Evolutionary conservation across 2,888 invertebrate species (phyloP), one percentile per base, ranked within the genome.

Genomic region (Epistrophella euchroma): DNA sequence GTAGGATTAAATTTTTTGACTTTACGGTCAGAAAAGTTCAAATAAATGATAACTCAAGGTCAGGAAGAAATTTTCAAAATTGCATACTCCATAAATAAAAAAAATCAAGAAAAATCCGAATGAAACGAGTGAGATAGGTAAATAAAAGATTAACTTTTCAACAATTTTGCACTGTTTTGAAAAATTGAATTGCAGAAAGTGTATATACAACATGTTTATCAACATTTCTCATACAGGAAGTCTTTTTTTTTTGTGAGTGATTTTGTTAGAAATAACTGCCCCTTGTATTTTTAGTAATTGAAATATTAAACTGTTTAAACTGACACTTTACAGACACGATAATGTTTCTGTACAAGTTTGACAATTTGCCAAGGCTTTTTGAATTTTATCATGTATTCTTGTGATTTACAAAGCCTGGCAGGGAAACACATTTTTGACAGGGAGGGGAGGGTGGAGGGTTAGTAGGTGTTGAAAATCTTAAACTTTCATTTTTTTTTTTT

Each of bases 41-140:
- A 32, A 9, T 28, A 66, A 66, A 3, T 77, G 73, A 74, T 74
- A 71, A 50, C 37, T 64, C 68, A 73, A 78, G 80, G 74, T 79
- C 32, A 62, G 45, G 43, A 17, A 56, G 32, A 47, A 17, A 68
- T 52, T 52, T 68, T 68, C 2, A 2, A 11, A 52, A 37, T 35
- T 50, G 50, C 64, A 47, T 50, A 15, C 7, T 15, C 17, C 28
- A 28, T 17, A 25, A 37, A 25, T 10, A 37, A 37, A 52, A 22
- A 37, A 13, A 25, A 11, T 19, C 25, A 43, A 55, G 43, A 25
- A 13, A 25, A 28, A 62, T 43, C 43, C 28, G 25, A n/a, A 10
- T 43, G 10, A 62, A 62, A 62, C 25, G n/a, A 56, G n/a, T n/a
- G n/a, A n/a, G n/a, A n/a, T n/a, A n/a, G 17, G 17, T 43, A 40